A percentile compares a stretch with the other conserved stretches of the same genome.
These are phyloP conservation scores for Brachyalestes nurse DNA, from an alignment of 2,797 vertebrate species.

Conservation along the genomic window DNA sequence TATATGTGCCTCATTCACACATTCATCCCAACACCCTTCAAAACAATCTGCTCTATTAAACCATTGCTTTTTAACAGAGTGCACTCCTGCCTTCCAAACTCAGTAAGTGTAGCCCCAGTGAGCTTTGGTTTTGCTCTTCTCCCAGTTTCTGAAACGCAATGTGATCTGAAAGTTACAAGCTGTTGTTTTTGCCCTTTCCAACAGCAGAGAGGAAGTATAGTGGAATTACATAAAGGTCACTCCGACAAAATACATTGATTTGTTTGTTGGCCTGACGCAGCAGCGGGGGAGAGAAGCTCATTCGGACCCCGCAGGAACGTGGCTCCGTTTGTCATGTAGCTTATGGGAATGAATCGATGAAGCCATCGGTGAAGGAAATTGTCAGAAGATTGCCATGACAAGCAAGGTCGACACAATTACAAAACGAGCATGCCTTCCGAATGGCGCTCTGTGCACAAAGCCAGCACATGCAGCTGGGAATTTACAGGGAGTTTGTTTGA, in stretches of 20 bases:
- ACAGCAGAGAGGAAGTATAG: constrained; percentile 56
- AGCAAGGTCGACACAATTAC: constrained; percentile 43
- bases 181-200: constrained; percentile 72
- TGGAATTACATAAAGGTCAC: constrained; percentile 76
- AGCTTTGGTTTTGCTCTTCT: background rate
- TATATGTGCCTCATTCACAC: background rate
- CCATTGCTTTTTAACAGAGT: background rate
- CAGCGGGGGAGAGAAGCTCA: constrained; percentile 50
- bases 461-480: background rate
- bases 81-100: background rate
- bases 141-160: constrained; percentile 62
- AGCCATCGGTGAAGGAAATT: constrained; percentile 65
- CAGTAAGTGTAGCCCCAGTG: background rate
- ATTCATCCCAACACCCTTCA: background rate
- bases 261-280: constrained; percentile 57
- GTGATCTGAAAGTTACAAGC: constrained; percentile 70
- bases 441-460: background rate
- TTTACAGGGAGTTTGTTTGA: background rate
- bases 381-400: constrained; percentile 58
- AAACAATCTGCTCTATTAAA: no score
- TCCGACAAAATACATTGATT: constrained; percentile 58
- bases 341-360: constrained; percentile 69
- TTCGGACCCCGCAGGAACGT: constrained; percentile 7
- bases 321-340: constrained; percentile 44
- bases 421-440: background rate